Evolutionary conservation across 2,113 vertebrate genomes (phyloP).

Genomic region (Caretta caretta): DNA sequence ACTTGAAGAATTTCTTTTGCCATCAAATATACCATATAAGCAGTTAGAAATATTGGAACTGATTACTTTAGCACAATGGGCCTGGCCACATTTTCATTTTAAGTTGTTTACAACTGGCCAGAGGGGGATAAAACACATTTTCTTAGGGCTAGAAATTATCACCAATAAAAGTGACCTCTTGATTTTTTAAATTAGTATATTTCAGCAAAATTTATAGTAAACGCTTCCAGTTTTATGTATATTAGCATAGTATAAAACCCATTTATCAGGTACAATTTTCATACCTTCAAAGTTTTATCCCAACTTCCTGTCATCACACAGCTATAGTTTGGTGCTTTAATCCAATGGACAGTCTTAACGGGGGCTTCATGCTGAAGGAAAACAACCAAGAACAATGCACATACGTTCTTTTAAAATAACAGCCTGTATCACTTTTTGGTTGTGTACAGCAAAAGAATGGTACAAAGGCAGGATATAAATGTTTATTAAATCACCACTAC

Average conservation of each 20-base stretch:
- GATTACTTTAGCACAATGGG: neutral
- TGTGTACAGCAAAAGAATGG: neutral
- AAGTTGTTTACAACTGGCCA: neutral
- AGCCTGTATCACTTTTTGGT: neutral
- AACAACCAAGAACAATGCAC: neutral
- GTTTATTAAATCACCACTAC: neutral
- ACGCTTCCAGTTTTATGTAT: neutral
- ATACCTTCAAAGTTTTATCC: conserved; percentile 98
- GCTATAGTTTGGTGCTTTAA: conserved; percentile 98
- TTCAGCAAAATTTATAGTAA: neutral
- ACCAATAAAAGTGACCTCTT: neutral
- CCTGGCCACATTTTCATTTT: neutral
- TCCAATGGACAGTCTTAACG: conserved; percentile 97
- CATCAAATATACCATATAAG: neutral
- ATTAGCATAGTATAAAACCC: rapidly evolving
- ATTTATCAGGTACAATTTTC: neutral
- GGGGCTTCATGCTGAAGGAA: conserved; percentile 92
- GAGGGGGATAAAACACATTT: neutral
- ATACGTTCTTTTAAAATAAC: neutral
- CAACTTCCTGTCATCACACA: conserved; percentile 99
- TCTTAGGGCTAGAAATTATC: neutral
- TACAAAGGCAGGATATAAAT: neutral
- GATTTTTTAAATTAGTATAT: rapidly evolving
- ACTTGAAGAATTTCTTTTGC: neutral
- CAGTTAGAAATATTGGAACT: neutral